Evolutionary conservation across 2,888 invertebrate species (phyloP).

Genomic region (Drosophila cracens): DNA sequence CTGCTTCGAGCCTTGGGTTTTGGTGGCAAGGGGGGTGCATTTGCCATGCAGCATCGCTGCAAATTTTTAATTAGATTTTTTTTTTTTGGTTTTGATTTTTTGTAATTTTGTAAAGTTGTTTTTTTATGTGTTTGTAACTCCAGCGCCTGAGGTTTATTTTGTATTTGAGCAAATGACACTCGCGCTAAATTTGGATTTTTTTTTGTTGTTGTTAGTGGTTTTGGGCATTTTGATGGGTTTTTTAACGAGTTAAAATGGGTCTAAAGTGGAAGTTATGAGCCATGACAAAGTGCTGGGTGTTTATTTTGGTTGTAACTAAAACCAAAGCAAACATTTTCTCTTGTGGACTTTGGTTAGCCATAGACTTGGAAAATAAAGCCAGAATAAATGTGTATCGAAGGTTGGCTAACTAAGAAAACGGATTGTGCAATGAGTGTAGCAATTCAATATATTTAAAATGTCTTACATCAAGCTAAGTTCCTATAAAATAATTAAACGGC

Average conservation of each 20-base stretch:
- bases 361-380: background rate
- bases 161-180: conserved; percentile 70
- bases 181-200: conserved; percentile 58
- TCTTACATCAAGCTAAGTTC: background rate
- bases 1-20: conserved; percentile 43
- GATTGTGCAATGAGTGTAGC: background rate
- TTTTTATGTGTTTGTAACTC: conserved; percentile 19
- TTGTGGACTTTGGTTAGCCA: background rate
- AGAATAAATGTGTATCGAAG: background rate
- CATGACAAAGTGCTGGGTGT: conserved; percentile 59
- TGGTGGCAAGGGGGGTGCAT: background rate
- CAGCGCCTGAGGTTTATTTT: conserved; percentile 66
- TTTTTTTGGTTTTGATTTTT: conserved; percentile 23
- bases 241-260: conserved; percentile 63
- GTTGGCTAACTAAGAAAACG: background rate
- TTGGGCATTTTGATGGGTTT: conserved; percentile 32
- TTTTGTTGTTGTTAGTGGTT: background rate
- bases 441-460: background rate
- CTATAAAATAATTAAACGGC: no score
- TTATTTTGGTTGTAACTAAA: conserved; percentile 17
- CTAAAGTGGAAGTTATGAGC: conserved; percentile 57
- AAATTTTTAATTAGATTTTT: conserved; percentile 80
- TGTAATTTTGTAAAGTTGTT: conserved; percentile 50
- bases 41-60: conserved; percentile 47
- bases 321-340: conserved; percentile 14